Evolutionary conservation across 2,113 vertebrate genomes (phyloP).

Genomic region (Salvelinus namaycush): DNA sequence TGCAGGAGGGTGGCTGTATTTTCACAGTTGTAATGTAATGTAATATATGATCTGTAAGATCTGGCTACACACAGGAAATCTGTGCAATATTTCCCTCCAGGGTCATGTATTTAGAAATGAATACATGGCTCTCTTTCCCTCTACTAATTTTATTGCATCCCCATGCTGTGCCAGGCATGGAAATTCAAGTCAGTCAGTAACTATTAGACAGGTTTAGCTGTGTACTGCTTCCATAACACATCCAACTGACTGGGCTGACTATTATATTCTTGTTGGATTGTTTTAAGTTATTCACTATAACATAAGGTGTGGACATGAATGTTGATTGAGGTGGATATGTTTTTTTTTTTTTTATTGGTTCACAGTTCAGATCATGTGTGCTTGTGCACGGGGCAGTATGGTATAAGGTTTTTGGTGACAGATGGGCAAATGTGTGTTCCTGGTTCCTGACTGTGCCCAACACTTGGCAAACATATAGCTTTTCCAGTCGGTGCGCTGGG

Average conservation of each 20-base stretch:
- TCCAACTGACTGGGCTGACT: too few relatives aligned
- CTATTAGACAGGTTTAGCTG: too few relatives aligned
- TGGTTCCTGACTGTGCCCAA: not conserved
- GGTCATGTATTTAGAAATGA: too few relatives aligned
- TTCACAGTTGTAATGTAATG: not conserved
- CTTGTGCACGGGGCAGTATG: not conserved
- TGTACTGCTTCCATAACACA: too few relatives aligned
- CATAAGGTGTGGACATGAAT: too few relatives aligned
- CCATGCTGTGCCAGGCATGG: not conserved
- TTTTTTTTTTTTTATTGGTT: too few relatives aligned
- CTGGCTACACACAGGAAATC: slow-evolving; percentile 22
- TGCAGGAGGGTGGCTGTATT: not conserved
- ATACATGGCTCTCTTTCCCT: slow-evolving; percentile 23
- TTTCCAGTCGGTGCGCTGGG: not conserved
- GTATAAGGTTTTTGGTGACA: not conserved
- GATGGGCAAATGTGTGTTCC: not conserved
- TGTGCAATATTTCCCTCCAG: slow-evolving; percentile 18
- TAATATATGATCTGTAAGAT: not conserved
- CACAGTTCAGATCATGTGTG: not conserved
- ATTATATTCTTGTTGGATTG: too few relatives aligned
- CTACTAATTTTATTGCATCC: not conserved
- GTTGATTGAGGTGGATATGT: too few relatives aligned
- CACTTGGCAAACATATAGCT: slow-evolving; percentile 1
- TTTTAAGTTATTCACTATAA: too few relatives aligned
- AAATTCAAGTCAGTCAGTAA: not conserved